These are phyloP conservation scores for Xanthorhoe spadicearia DNA, from an alignment of 2,888 invertebrate genomes.

Conservation along the genomic window DNA sequence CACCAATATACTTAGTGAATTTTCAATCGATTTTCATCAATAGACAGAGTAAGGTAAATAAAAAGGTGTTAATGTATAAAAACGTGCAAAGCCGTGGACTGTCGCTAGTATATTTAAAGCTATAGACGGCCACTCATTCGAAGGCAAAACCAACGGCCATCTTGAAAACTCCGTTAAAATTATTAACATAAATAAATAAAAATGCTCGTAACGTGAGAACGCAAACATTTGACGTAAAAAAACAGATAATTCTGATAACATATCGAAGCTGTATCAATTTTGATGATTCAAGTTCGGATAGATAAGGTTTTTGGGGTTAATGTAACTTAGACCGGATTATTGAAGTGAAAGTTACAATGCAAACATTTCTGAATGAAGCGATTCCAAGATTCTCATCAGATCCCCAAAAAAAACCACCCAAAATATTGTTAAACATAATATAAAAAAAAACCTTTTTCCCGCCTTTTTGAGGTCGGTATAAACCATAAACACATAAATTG, in stretches of 20 bases:
- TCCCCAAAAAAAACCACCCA: too few relatives aligned
- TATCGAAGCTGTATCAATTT: constrained; percentile 27
- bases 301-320: constrained; percentile 21
- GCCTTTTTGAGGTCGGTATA: too few relatives aligned
- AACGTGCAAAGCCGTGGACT: too few relatives aligned
- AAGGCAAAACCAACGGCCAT: neutral
- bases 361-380: neutral
- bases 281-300: constrained; percentile 26
- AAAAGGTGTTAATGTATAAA: too few relatives aligned
- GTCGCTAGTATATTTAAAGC: too few relatives aligned
- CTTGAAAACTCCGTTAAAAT: constrained; percentile 7
- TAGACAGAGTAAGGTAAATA: too few relatives aligned
- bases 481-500: neutral
- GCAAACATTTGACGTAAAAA: constrained; percentile 14
- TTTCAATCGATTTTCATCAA: too few relatives aligned
- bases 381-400: too few relatives aligned
- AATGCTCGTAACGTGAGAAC: constrained; percentile 24
- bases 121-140: neutral
- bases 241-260: constrained; percentile 14
- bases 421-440: too few relatives aligned
- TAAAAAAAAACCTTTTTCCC: too few relatives aligned
- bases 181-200: constrained; percentile 16
- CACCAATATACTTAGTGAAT: too few relatives aligned
- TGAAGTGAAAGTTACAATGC: neutral
- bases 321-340: constrained; percentile 1